Conservation (phyloP, 2,113 vertebrate species). For the Nyctereutes procyonoides region DNA sequence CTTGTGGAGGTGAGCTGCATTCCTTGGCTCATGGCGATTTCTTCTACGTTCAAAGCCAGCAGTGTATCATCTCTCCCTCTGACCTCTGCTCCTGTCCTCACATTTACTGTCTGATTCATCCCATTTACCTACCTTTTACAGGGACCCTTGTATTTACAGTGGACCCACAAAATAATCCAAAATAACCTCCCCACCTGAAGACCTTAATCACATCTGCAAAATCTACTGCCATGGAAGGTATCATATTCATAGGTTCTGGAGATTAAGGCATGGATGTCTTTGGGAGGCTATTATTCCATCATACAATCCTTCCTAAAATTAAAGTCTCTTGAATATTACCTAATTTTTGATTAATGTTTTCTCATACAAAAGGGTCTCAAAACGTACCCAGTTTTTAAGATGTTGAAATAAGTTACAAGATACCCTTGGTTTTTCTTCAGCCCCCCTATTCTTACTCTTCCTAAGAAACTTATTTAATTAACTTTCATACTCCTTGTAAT, state of each 20-base stretch:
- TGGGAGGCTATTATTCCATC: not conserved
- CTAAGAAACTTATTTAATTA: not conserved
- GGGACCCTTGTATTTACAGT: not conserved
- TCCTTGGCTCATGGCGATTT: not conserved
- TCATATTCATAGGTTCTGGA: not conserved
- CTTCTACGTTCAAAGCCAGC: not conserved
- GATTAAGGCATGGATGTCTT: not conserved
- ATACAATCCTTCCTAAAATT: not conserved
- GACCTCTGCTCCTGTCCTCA: not conserved
- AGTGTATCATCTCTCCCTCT: not conserved
- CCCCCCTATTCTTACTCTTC: not conserved
- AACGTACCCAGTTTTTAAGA: not conserved
- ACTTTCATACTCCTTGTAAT: slow-evolving; percentile 40
- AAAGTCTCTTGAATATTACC: not conserved
- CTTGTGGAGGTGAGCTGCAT: not conserved
- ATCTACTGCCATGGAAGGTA: not conserved
- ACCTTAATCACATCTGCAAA: not conserved
- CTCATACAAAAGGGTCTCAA: not conserved
- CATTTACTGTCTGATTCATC: not conserved
- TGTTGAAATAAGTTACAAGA: not conserved
- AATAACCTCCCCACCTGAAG: not conserved
- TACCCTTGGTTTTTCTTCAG: not conserved
- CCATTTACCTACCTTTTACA: not conserved
- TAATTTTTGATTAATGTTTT: not conserved
- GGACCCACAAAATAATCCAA: not conserved